Conservation (phyloP, 2,888 invertebrate species). For the Drosophila putrida region DNA sequence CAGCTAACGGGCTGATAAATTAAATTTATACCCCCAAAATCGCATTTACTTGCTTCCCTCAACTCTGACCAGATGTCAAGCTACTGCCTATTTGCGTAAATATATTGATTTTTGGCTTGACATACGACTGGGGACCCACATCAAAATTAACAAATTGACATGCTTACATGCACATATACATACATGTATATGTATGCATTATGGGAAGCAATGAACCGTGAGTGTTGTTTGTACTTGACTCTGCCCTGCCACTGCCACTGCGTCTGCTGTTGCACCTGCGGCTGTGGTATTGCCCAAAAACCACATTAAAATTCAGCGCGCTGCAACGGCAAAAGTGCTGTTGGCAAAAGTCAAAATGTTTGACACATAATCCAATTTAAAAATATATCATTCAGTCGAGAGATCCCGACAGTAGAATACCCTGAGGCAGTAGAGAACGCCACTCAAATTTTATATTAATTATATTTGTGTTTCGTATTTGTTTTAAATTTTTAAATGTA, state of each 20-base stretch:
- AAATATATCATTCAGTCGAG: too few relatives aligned
- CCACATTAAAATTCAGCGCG: slow-evolving; percentile 71
- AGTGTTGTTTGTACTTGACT: slow-evolving; percentile 17
- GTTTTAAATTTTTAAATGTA: too few relatives aligned
- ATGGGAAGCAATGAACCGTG: slow-evolving; percentile 9
- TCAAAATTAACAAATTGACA: slow-evolving; percentile 49
- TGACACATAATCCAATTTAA: slow-evolving; percentile 75
- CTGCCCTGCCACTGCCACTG: slow-evolving; percentile 12
- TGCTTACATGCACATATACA: slow-evolving; percentile 15
- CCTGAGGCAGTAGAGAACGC: too few relatives aligned
- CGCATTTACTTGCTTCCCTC: slow-evolving; percentile 28
- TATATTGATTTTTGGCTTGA: slow-evolving; percentile 72
- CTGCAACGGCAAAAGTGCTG: slow-evolving; percentile 50
- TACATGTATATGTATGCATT: slow-evolving; percentile 16
- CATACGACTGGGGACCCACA: slow-evolving; percentile 41
- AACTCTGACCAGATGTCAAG: slow-evolving; percentile 60
- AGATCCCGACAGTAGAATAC: too few relatives aligned
- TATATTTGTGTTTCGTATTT: too few relatives aligned
- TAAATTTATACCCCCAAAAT: slow-evolving; percentile 47
- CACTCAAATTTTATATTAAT: too few relatives aligned
- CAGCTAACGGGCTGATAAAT: slow-evolving; percentile 40
- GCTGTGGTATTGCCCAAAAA: slow-evolving; percentile 66
- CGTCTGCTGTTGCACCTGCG: slow-evolving; percentile 29
- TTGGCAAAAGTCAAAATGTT: slow-evolving; percentile 70
- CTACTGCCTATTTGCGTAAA: slow-evolving; percentile 62